Evolutionary conservation across 2,888 invertebrate species (phyloP), one percentile per base, ranked within the genome.

Genomic region (Nebria brevicollis): DNA sequence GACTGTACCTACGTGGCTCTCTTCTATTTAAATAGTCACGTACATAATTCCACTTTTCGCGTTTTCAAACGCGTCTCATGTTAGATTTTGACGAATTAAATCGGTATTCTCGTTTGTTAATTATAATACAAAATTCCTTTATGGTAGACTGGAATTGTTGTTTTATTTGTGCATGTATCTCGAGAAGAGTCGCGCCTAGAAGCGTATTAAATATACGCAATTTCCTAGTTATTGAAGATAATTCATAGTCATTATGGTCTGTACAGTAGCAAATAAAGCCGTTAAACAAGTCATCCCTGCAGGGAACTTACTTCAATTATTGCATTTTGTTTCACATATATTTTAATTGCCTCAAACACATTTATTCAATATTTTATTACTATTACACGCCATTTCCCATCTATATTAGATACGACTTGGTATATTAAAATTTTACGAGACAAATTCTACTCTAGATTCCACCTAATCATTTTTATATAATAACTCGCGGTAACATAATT

Each of bases 401-500:
- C 6, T 43, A 43, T 1, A 43, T 43, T 43, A 20, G 20, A 20
- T 54, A 54, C 54, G 54, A 54, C 54, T 54, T 54, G 8, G 54
- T 2, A 54, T 54, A 54, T 54, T 54, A 54, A 54, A 54, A 54
- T 54, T 54, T 54, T 11, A 54, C 54, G 54, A 54, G 54, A 54
- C 54, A 6, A 54, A 54, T 54, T 54, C 54, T 54, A 54, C 54
- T 54, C 54, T 54, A 54, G 54, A 54, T 54, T 54, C 54, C 7
- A 54, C 7, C 13, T 2, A 13, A 54, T 54, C 4, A 54, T 54
- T 54, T 54, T 54, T 54, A 13, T 54, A 54, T 11, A 54, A 8
- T 54, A 54, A 11, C 11, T 54, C 54, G 72, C 20, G 34, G 2
- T 7, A 11, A 72, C 34, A 80, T 80, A 80, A 80, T 75, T 75